Conservation (phyloP, 2,113 vertebrate genomes). For the Aegithalos caudatus region DNA sequence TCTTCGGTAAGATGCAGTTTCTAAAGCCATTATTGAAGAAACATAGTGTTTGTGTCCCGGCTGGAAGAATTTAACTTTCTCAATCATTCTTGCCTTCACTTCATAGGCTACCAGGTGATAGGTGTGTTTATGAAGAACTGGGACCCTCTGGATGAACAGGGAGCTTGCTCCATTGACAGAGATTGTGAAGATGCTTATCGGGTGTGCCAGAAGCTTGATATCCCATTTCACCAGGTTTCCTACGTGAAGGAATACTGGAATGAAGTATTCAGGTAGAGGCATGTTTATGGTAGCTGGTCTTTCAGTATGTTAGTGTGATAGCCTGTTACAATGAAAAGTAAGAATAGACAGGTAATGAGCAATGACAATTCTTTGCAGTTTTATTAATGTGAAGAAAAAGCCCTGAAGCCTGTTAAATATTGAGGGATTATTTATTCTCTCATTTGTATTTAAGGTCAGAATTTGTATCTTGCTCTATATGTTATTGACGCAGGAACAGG, state of each 20-base stretch:
- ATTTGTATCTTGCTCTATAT: background rate
- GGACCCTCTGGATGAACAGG: slow-evolving; percentile 88
- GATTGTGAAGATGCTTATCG: slow-evolving; percentile 91
- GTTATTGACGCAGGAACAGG: no score
- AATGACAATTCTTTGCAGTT: background rate
- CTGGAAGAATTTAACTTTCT: background rate
- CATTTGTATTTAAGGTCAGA: background rate
- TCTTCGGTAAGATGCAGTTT: background rate
- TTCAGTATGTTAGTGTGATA: fast-evolving
- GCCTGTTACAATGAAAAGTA: fast-evolving
- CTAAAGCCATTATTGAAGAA: background rate
- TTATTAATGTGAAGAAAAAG: background rate
- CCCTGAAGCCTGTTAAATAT: background rate
- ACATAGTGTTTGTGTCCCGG: no score
- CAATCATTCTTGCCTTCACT: background rate
- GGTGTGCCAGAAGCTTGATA: slow-evolving; percentile 83
- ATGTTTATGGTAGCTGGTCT: fast-evolving
- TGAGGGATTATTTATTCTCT: background rate
- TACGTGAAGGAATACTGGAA: slow-evolving; percentile 97
- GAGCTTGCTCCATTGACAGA: slow-evolving; percentile 79
- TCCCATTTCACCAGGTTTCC: slow-evolving; percentile 93
- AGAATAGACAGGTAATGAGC: background rate
- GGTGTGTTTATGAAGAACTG: slow-evolving; percentile 98
- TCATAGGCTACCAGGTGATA: slow-evolving; percentile 87
- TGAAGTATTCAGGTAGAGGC: slow-evolving; percentile 89